Percentiles rank a stretch among this genome's conserved stretches.
phyloP scores from a whole-genome alignment of 2,797 vertebrate species.

The Cynopterus sphinx region DNA sequence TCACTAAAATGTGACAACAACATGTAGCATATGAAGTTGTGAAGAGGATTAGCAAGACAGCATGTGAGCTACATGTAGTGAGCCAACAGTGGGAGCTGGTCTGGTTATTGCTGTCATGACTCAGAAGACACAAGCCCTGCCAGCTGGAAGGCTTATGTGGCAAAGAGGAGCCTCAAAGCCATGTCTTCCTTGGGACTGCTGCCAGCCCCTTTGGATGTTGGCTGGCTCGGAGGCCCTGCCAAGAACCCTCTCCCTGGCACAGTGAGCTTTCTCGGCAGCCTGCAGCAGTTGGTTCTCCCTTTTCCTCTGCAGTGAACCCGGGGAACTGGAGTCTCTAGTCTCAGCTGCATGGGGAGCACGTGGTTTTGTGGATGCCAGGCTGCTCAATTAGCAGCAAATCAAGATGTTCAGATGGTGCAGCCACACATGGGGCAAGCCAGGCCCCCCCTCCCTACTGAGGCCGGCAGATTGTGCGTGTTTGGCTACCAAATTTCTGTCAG shows the following conservation, averaged over 20 bases:
- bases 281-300: background rate
- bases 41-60: background rate
- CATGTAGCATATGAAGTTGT: accelerated
- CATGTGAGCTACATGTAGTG: accelerated
- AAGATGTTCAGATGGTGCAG: constrained; percentile 68
- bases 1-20: background rate
- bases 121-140: background rate
- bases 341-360: constrained; percentile 21
- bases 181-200: background rate
- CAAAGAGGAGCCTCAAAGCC: background rate
- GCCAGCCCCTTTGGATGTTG: background rate
- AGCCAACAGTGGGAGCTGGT: accelerated
- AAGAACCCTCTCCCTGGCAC: background rate
- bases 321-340: constrained; percentile 25
- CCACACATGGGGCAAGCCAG: background rate
- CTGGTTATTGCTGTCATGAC: background rate
- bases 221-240: background rate
- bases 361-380: constrained; percentile 30
- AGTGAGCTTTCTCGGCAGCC: background rate
- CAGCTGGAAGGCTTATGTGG: background rate
- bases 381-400: constrained; percentile 72
- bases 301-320: background rate
- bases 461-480: constrained; percentile 38
- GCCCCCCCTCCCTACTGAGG: background rate
- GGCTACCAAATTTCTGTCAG: constrained; percentile 41